phyloP scores from a whole-genome alignment of 92 coral and sea anemone genomes.

The Phenganax subtilis region DNA sequence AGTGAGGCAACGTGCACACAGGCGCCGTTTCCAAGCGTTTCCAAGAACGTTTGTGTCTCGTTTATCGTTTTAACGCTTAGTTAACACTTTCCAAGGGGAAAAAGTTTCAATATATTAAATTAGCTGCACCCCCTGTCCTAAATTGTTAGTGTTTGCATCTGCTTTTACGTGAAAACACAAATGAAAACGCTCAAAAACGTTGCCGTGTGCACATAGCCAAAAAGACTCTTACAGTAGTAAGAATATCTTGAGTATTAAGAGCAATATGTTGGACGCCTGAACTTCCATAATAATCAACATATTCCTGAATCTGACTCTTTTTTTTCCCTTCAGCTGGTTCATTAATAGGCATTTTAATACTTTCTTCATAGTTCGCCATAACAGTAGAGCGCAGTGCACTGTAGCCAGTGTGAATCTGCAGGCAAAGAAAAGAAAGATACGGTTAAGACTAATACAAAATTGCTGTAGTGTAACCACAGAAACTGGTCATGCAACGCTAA shows the following conservation, averaged over 20 bases:
- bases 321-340: slow-evolving; percentile 89
- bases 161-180: too few species aligned
- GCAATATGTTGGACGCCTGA: slow-evolving; percentile 98
- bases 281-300: slow-evolving; percentile 79
- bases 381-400: slow-evolving; percentile 91
- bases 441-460: background rate
- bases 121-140: too few species aligned
- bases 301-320: slow-evolving; percentile 94
- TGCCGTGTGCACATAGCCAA: too few species aligned
- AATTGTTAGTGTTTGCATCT: too few species aligned
- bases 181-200: too few species aligned
- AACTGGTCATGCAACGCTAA: background rate
- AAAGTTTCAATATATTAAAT: too few species aligned
- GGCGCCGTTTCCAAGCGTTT: too few species aligned
- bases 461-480: background rate
- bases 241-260: slow-evolving; percentile 73
- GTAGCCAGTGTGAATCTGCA: slow-evolving; percentile 74
- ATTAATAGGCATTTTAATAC: slow-evolving; percentile 86
- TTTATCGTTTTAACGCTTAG: too few species aligned
- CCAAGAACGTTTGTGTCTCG: too few species aligned
- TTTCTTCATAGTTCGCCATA: slow-evolving; percentile 89
- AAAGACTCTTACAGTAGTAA: slow-evolving; percentile 60
- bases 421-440: background rate
- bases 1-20: too few species aligned
- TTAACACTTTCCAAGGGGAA: too few species aligned